Evolutionary conservation across 2,113 vertebrate genomes (phyloP).

Genomic region (Atherinomorus stipes): DNA sequence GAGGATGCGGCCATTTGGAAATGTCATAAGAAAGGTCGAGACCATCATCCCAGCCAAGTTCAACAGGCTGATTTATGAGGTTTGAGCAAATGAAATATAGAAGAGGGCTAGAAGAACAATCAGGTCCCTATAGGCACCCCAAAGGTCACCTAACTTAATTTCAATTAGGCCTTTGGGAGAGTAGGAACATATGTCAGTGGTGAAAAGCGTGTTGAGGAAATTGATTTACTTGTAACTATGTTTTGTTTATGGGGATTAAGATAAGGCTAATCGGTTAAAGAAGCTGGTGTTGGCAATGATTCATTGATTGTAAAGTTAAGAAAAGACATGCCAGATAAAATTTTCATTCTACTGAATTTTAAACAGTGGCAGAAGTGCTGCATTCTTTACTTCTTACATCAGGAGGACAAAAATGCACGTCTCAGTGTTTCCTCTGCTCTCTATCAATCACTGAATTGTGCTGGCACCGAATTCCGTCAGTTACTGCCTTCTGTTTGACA

Average conservation of each 20-base stretch:
- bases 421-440: slow-evolving; percentile 52
- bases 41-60: slow-evolving; percentile 68
- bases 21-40: slow-evolving; percentile 80
- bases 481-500: slow-evolving; percentile 64
- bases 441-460: slow-evolving; percentile 70
- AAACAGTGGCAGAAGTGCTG: slow-evolving; percentile 21
- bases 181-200: slow-evolving; percentile 59
- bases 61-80: slow-evolving; percentile 79
- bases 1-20: slow-evolving; percentile 72
- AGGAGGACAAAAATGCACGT: slow-evolving; percentile 46
- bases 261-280: slow-evolving; percentile 51
- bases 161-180: slow-evolving; percentile 72
- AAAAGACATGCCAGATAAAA: slow-evolving; percentile 49
- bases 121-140: slow-evolving; percentile 52
- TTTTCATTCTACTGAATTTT: slow-evolving; percentile 32
- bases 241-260: slow-evolving; percentile 53
- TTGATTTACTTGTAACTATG: slow-evolving; percentile 54
- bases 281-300: neutral
- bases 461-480: slow-evolving; percentile 62
- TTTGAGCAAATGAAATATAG: slow-evolving; percentile 69
- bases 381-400: slow-evolving; percentile 60
- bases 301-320: slow-evolving; percentile 53
- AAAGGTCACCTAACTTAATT: slow-evolving; percentile 83
- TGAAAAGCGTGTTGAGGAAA: slow-evolving; percentile 37
- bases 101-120: slow-evolving; percentile 52